A percentile compares a stretch with the other conserved stretches of the same genome.
Evolutionary conservation across 2,113 vertebrate genomes (phyloP).

Genomic region (Rhea americana): DNA sequence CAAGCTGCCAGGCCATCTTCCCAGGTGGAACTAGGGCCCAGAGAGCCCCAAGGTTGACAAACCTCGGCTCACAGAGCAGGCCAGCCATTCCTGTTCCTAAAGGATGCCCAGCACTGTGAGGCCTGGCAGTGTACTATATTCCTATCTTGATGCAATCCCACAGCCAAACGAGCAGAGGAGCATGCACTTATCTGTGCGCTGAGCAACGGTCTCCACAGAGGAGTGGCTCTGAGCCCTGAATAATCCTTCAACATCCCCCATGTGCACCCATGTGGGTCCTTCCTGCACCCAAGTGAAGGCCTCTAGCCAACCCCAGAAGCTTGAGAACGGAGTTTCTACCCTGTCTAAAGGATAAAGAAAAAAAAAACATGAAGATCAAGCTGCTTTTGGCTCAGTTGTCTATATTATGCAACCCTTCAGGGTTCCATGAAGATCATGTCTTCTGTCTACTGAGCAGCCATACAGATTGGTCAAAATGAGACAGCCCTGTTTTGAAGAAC

Average conservation of each 20-base stretch:
- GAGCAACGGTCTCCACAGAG: not conserved
- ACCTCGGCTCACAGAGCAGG: not conserved
- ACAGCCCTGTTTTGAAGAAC: not conserved
- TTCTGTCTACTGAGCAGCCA: not conserved
- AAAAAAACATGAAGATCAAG: not conserved
- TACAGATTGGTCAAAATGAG: not conserved
- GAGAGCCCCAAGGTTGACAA: too few species aligned
- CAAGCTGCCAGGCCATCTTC: not conserved
- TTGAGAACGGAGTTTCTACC: not conserved
- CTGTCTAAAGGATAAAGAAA: not conserved
- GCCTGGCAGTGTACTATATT: accelerated
- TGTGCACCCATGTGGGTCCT: not conserved
- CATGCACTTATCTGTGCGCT: accelerated
- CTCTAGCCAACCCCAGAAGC: not conserved
- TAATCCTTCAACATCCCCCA: too few species aligned
- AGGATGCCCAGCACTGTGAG: not conserved
- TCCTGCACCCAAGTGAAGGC: not conserved
- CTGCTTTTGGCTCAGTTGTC: not conserved
- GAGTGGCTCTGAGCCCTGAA: not conserved
- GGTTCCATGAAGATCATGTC: not conserved
- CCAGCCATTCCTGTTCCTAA: accelerated
- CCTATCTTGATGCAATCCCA: not conserved
- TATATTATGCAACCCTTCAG: not conserved
- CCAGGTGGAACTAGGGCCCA: not conserved
- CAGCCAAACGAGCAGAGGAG: not conserved